Base-by-base conservation (phyloP, 2,113 vertebrate species). In the Brienomyrus brachyistius region DNA sequence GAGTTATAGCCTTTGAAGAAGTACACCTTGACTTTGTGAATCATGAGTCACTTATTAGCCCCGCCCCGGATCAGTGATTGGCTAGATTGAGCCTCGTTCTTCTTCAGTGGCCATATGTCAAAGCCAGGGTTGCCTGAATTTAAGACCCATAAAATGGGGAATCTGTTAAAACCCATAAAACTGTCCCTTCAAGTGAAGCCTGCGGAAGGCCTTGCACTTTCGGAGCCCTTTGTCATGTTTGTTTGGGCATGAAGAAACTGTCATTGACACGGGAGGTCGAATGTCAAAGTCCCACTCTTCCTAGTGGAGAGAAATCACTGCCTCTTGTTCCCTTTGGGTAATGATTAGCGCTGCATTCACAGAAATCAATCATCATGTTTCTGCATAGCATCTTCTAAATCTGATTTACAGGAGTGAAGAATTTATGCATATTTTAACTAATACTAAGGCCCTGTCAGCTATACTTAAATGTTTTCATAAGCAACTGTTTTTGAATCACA, bases 261-360 rank as follows among this genome's bases (percentile, higher is more conserved):
- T 43, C 17, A 92, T 92, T 88, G 88, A 92, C 93, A 92, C 93
- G 94, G 90, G 91, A 92, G 94, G 95, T 96, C 92, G 91, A 92
- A 96, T 93, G 93, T 84, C 82, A 84, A 23, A 48, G 82, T 48
- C 43, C 82, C 43, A 5, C 82, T 11, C 8, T 48, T n/a, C 21
- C 4, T 80, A 40, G 5, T 8, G 31, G 35, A 43, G 15, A 19
- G 74, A 19, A 80, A 80, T 80, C 31, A 7, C 35, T 80, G 35
- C 74, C 74, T 80, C 74, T 80, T 15, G 1, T 40, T 77, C 31
- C 70, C 70, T 40, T 17, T 80, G 74, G 74, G 13, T 80, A 80
- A 80, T 80, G 15, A 43, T 43, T 80, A 43, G 31, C 17, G 5
- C 35, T 80, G 74, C 43, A 80, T 80, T 80, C 17, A 80, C 74